Evolutionary conservation across 2,797 vertebrate genomes (phyloP), one percentile per base, ranked within the genome.

Genomic region (Pitangus sulphuratus): DNA sequence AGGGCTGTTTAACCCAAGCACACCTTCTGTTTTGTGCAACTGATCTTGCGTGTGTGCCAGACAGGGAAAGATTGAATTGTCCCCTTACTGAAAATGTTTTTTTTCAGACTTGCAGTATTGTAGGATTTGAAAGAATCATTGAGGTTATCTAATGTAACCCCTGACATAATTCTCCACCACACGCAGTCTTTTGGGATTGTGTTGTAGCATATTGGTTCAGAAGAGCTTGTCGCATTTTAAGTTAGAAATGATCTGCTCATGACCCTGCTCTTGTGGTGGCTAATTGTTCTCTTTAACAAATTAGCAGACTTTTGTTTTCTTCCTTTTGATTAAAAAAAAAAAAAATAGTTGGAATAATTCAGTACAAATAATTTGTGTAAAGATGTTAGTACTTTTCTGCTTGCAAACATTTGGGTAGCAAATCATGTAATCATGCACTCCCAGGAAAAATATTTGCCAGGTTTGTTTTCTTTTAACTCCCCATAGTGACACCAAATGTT

Each of bases 401-500:
- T 70, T 78, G 53, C 44, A 74, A n/a, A 81, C 18, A 12, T 66
- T 88, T 78, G 70, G 42, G 53, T 75, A 70, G n/a, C 51, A 51
- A 45, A 65, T 74, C n/a, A 11, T 31, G 44, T 82, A 57, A 78
- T 11, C 11, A 4, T 12, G 20, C 9, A 16, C 40, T 79, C n/a
- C 44, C 62, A 69, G 53, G 51, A 31, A 87, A 45, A 64, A 69
- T 56, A 57, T 31, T 69, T 81, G 39, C 44, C 33, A 65, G 33
- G 54, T 84, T 91, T 93, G 53, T 90, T 90, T 87, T 75, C 75
- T 85, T 86, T 74, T 82, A 69, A 39, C 57, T 87, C 61, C 57
- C 44, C 21, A 4, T 50, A 87, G 57, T n/a, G 75, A 66, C 66
- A 81, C 44, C 39, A 33, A 75, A 84, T 74, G 57, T 77, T 91